Percentiles rank a stretch among this genome's conserved stretches.
phyloP scores from a whole-genome alignment of 2,888 invertebrate genomes.

The Pandemis cinnamomeana region DNA sequence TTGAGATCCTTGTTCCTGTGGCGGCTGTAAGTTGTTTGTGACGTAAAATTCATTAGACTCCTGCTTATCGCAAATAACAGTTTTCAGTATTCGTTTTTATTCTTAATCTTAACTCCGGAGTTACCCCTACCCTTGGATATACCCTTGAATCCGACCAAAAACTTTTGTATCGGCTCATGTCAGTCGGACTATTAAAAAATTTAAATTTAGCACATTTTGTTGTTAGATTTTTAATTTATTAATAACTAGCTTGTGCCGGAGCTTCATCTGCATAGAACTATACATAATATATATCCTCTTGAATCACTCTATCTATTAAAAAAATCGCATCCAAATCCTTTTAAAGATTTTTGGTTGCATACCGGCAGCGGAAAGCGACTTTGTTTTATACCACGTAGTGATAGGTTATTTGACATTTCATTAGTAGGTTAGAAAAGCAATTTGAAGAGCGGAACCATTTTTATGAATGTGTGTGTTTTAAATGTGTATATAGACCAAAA shows the following conservation, averaged over 20 bases:
- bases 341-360: too few relatives aligned
- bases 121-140: too few relatives aligned
- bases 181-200: too few relatives aligned
- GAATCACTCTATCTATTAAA: too few relatives aligned
- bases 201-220: too few relatives aligned
- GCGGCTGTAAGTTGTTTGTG: slow-evolving; percentile 91
- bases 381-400: too few relatives aligned
- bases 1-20: slow-evolving; percentile 99
- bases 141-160: neutral
- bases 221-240: neutral
- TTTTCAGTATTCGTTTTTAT: neutral
- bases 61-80: neutral
- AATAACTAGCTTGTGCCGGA: neutral
- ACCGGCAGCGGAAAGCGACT: too few relatives aligned
- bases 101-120: neutral
- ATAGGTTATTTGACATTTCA: neutral
- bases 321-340: too few relatives aligned
- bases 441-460: neutral
- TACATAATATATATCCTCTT: too few relatives aligned
- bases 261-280: too few relatives aligned
- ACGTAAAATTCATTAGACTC: neutral
- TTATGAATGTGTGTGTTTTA: neutral
- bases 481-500: neutral
- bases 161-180: neutral
- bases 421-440: neutral